Evolutionary conservation across 1,140 invertebrate genomes (phyloP).

Genomic region (Chironomus striatipennis): DNA sequence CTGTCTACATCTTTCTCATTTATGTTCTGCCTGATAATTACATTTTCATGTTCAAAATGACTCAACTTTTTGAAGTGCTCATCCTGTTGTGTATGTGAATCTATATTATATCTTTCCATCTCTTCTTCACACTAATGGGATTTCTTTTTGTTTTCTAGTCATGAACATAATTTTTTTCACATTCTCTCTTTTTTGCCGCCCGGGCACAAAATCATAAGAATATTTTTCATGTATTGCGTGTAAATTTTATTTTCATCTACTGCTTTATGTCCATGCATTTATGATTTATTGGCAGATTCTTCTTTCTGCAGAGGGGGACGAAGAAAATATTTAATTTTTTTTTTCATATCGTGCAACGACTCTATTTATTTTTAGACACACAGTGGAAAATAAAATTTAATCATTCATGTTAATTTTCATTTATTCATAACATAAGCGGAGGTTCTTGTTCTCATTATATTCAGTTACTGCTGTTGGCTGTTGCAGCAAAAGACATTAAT

Average conservation of each 20-base stretch:
- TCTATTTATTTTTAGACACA: background rate
- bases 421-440: no score
- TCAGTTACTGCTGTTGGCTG: background rate
- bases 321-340: background rate
- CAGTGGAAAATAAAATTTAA: background rate
- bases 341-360: background rate
- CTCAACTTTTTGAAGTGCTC: background rate
- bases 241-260: no score
- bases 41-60: conserved; percentile 15
- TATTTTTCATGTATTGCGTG: conserved; percentile 7
- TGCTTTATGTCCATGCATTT: background rate
- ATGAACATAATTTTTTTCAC: no score
- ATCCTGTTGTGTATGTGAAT: conserved; percentile 2
- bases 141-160: no score
- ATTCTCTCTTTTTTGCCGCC: no score
- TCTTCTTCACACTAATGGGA: background rate
- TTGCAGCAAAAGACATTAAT: background rate
- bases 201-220: background rate
- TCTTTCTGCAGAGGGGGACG: background rate
- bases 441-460: no score
- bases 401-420: background rate
- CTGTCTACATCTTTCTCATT: background rate
- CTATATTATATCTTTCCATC: background rate
- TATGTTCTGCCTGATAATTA: conserved; percentile 11
- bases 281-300: background rate